phyloP scores from a whole-genome alignment of 2,797 vertebrate genomes.

The Platalea minor region DNA sequence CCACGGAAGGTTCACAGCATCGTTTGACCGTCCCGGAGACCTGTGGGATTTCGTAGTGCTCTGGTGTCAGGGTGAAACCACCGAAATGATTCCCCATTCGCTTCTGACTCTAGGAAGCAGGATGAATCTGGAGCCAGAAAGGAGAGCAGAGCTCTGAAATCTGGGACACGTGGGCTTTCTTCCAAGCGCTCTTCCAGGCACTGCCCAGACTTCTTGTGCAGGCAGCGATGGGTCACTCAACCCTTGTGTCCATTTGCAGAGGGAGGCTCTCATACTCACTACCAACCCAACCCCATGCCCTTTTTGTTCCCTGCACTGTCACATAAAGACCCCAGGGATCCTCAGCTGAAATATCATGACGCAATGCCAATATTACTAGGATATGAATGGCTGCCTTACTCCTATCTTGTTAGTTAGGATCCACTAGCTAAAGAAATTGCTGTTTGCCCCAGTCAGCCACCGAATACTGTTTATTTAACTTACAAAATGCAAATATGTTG shows the following conservation, averaged over 20 bases:
- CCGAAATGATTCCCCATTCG: rapidly evolving
- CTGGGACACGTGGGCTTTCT: neutral
- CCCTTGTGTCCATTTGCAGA: rapidly evolving
- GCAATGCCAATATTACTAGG: too few species aligned
- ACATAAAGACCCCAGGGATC: neutral
- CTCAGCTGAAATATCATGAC: neutral
- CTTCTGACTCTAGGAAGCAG: neutral
- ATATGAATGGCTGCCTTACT: neutral
- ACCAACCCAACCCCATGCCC: rapidly evolving
- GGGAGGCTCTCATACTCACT: neutral
- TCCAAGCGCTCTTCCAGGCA: neutral
- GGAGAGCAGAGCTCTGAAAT: rapidly evolving
- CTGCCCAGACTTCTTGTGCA: neutral
- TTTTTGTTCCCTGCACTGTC: neutral
- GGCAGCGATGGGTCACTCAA: neutral
- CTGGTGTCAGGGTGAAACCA: neutral
- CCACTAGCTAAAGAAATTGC: neutral
- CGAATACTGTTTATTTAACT: neutral
- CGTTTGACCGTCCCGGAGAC: rapidly evolving
- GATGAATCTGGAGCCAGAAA: neutral
- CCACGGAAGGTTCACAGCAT: neutral
- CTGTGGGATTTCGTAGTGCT: rapidly evolving
- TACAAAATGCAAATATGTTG: neutral
- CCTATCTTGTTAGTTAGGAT: neutral
- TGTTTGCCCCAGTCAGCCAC: neutral